Conservation (phyloP, 2,797 vertebrate genomes). For the Onychomys torridus region DNA sequence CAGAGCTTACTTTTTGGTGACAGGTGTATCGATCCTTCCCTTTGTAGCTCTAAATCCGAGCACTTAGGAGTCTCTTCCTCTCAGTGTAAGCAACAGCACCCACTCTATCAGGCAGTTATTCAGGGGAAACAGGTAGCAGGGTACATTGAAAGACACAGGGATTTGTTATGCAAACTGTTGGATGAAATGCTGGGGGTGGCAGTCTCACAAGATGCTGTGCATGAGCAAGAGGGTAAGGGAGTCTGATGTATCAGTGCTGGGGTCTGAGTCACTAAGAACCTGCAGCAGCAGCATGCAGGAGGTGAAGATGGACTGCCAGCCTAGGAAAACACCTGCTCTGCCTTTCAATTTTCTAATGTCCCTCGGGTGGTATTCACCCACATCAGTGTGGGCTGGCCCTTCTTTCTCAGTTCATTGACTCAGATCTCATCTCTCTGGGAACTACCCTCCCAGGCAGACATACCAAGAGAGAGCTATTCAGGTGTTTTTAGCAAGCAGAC, state of each 20-base stretch:
- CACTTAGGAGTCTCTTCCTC: neutral
- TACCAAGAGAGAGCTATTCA: neutral
- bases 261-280: neutral
- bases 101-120: neutral
- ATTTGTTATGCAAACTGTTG: no score
- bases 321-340: neutral
- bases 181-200: neutral
- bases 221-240: neutral
- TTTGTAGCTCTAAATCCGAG: neutral
- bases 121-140: neutral
- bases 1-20: neutral
- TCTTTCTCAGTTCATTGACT: neutral
- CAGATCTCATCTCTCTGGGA: neutral
- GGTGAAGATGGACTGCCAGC: neutral
- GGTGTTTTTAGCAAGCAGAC: neutral
- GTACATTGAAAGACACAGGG: neutral
- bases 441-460: neutral
- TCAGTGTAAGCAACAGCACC: no score
- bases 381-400: neutral
- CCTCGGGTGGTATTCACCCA: neutral
- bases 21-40: neutral
- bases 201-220: neutral
- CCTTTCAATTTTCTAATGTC: neutral
- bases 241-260: accelerated
- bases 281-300: neutral